Evolutionary conservation across 2,113 vertebrate species (phyloP).

Genomic region (Pheucticus melanocephalus): DNA sequence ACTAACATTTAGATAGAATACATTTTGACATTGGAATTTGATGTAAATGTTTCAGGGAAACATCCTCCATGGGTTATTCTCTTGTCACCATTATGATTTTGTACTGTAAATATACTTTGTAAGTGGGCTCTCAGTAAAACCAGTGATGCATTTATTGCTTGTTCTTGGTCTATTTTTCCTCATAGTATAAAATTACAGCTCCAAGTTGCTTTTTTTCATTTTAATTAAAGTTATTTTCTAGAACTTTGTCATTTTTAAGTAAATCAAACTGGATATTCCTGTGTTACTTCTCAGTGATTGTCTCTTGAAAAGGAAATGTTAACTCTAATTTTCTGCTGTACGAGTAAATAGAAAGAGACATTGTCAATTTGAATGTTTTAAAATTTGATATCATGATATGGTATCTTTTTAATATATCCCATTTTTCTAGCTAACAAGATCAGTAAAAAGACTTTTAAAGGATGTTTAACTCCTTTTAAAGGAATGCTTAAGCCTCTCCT

Average conservation of each 20-base stretch:
- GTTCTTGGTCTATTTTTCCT: not conserved
- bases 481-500: not conserved
- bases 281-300: not conserved
- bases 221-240: not conserved
- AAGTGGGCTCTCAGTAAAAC: slow-evolving; percentile 17
- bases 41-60: slow-evolving; percentile 56
- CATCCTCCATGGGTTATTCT: slow-evolving; percentile 22
- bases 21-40: slow-evolving; percentile 70
- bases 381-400: not conserved
- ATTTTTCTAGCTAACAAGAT: not conserved
- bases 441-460: not conserved
- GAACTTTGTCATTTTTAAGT: slow-evolving; percentile 23
- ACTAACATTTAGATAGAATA: slow-evolving; percentile 47
- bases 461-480: not conserved
- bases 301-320: not conserved
- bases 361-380: slow-evolving; percentile 29
- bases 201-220: not conserved
- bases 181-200: not conserved
- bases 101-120: slow-evolving; percentile 34
- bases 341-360: not conserved
- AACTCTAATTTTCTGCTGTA: not conserved
- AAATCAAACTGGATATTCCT: slow-evolving; percentile 11
- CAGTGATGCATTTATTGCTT: not conserved
- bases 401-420: not conserved
- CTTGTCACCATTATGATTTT: not conserved